Evolutionary conservation across 2,888 invertebrate species (phyloP), one percentile per base, ranked within the genome.

Genomic region (Lysandra coridon): DNA sequence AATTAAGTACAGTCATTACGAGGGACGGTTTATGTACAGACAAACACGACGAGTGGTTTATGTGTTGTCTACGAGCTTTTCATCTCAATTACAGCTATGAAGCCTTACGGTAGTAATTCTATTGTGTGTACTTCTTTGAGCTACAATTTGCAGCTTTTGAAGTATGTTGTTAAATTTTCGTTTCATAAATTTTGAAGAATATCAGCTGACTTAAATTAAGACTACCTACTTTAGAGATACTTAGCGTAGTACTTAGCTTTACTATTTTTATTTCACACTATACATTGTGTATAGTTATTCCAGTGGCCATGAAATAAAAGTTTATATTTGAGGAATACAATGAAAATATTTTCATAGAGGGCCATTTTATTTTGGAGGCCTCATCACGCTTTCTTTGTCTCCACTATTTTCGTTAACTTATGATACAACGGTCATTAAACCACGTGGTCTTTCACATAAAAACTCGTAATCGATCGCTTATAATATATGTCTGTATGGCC

Each of bases 401-500:
- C 10, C 23, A 62, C 4, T n/a, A 23, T 23, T 62, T 62, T 23
- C 23, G 0, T 62, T 62, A 7, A 7, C 23, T 62, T 62, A 17
- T 23, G 7, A 7, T 7, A 62, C 23, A 33, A 69, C 64, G 30
- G 12, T 69, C 30, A 69, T 62, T 10, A 7, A 23, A 10, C 62
- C 62, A n/a, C 64, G 10, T 69, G 69, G 69, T 14, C 0, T 64
- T 69, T 69, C 69, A 69, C 69, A 37, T 69, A 33, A 69, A 69
- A 69, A 69, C 69, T 37, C 33, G 33, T 14, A 69, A 69, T 74
- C 60, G 60, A 73, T 37, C 60, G 57, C 10, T 80, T 80, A 62
- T 78, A 78, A 62, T 78, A 78, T 79, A 81, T 75, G 80, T 76
- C 80, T 57, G 79, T 85, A 86, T 84, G 83, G 82, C 82, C 80